A percentile compares a stretch with the other conserved stretches of the same genome.
phyloP scores from a whole-genome alignment of 2,888 invertebrate species.

The Monochamus alternatus region DNA sequence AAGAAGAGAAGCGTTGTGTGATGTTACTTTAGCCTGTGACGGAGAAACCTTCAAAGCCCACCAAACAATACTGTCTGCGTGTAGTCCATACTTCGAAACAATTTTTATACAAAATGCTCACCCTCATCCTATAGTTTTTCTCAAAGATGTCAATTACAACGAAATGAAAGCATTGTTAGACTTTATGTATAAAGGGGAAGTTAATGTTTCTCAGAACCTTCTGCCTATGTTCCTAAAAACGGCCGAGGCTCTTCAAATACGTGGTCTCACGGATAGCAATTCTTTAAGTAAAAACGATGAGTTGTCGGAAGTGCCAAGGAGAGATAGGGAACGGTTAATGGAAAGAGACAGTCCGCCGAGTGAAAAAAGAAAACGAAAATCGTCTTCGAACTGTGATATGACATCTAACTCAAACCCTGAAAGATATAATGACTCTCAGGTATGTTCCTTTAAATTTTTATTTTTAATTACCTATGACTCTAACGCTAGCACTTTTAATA shows the following conservation, averaged over 20 bases:
- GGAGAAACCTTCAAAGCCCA: slow-evolving; percentile 94
- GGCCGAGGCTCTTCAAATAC: slow-evolving; percentile 91
- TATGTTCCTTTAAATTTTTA: slow-evolving; percentile 60
- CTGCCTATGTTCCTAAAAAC: slow-evolving; percentile 93
- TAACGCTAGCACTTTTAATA: no score
- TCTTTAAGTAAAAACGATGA: slow-evolving; percentile 71
- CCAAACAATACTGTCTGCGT: slow-evolving; percentile 93
- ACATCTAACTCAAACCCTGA: slow-evolving; percentile 76
- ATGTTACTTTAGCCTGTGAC: slow-evolving; percentile 94
- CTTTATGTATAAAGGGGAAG: slow-evolving; percentile 91
- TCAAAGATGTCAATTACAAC: slow-evolving; percentile 92
- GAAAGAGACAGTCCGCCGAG: slow-evolving; percentile 69
- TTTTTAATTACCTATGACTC: background rate
- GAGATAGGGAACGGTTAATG: slow-evolving; percentile 64
- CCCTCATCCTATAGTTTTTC: slow-evolving; percentile 93
- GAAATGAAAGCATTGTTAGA: slow-evolving; percentile 92
- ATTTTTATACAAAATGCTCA: slow-evolving; percentile 91
- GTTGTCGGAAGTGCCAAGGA: slow-evolving; percentile 62
- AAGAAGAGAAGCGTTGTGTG: slow-evolving; percentile 91
- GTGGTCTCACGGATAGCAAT: slow-evolving; percentile 92
- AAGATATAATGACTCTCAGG: slow-evolving; percentile 81
- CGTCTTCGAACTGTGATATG: slow-evolving; percentile 80
- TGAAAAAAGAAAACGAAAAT: slow-evolving; percentile 78
- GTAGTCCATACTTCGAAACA: slow-evolving; percentile 95
- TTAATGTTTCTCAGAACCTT: slow-evolving; percentile 91